Evolutionary conservation across 2,888 invertebrate genomes (phyloP), one percentile per base, ranked within the genome.

Genomic region (Pseudoips prasinana): DNA sequence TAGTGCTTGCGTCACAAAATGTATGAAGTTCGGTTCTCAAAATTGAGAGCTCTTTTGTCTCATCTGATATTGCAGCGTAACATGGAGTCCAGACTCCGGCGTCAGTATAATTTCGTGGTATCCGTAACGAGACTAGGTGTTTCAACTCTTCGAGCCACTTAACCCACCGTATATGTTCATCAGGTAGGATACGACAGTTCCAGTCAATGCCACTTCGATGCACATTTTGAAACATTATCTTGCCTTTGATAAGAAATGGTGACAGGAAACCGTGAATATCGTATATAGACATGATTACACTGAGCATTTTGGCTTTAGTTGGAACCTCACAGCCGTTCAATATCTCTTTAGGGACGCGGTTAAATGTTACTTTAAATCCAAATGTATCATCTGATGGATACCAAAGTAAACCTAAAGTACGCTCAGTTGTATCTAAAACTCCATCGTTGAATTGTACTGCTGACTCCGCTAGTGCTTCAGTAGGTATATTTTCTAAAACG

Each of bases 401-500:
- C 56, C 56, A 53, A 9, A 44, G 34, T 1, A 53, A 8, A 1
- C 52, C 52, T 7, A 56, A 25, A 1, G 43, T 44, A n/a, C 28
- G 23, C 18, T 18, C 18, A 3, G 6, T 18, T 3, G 18, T 18
- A 18, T 18, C 6, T 6, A 6, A 5, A 18, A 6, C 18, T 18
- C 18, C 18, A 18, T 5, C 4, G 3, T 18, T 6, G 6, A 18
- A 18, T 18, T 18, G 4, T 3, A 22, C 5, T n/a, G 22, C 22
- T 6, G 22, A 7, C 22, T 3, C 7, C 7, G 22, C 8, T 3
- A 22, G 22, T 3, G 22, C 22, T 7, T 22, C 22, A 22, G 22
- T 4, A 5, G 18, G 4, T 3, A 18, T 18, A 18, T 3, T 18
- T 18, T 18, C 4, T 5, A 18, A 6, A 5, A 18, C 18, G 6